Conservation (phyloP, 2,888 invertebrate genomes). For the Athripsodes cinereus region DNA sequence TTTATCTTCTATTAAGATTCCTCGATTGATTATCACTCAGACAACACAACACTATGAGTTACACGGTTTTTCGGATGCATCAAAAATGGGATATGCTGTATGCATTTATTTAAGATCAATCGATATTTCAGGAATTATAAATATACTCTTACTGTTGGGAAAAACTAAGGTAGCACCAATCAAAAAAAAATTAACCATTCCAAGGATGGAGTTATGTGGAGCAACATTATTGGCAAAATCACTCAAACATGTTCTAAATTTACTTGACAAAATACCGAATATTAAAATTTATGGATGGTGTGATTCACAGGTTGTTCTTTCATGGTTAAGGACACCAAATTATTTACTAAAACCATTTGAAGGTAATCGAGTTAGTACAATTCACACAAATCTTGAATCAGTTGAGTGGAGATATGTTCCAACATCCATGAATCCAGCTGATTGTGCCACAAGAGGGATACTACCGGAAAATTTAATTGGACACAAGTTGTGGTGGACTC, state of each 20-base stretch:
- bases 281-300: background rate
- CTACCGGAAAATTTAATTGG: background rate
- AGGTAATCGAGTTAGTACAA: background rate
- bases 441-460: background rate
- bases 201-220: background rate
- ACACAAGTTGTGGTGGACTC: constrained; percentile 2
- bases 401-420: background rate
- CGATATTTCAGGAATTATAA: background rate
- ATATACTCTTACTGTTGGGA: background rate
- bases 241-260: background rate
- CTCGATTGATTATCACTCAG: background rate
- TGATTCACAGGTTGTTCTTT: constrained; percentile 1
- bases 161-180: background rate
- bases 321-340: background rate
- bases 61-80: constrained; percentile 2
- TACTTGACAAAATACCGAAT: background rate
- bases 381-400: background rate
- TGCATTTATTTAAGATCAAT: background rate
- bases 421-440: background rate
- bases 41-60: background rate
- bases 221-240: background rate
- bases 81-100: background rate
- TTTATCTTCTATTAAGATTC: background rate
- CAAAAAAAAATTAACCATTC: constrained; percentile 3
- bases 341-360: background rate